These are phyloP conservation scores for Diploptera punctata DNA, from an alignment of 2,888 invertebrate genomes.

Conservation along the genomic window DNA sequence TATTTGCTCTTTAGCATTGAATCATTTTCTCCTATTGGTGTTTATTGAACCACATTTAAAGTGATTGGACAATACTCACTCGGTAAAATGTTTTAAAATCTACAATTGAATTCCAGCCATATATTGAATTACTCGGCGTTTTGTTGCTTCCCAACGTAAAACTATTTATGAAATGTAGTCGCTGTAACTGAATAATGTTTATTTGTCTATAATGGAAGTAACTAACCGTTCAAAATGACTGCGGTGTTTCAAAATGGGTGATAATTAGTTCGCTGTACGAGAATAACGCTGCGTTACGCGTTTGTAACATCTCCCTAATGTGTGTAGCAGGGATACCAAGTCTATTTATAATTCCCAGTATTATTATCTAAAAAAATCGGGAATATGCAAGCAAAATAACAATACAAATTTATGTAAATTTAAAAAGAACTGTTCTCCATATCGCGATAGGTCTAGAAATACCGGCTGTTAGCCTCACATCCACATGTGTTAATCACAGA, in stretches of 20 bases:
- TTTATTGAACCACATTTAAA: background rate
- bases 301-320: no score
- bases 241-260: background rate
- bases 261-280: background rate
- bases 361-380: no score
- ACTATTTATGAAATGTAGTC: slow-evolving; percentile 3
- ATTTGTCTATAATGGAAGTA: slow-evolving; percentile 4
- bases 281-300: background rate
- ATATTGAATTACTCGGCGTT: background rate
- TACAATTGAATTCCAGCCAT: background rate
- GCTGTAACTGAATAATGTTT: background rate
- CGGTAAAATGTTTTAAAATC: background rate
- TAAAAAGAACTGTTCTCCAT: no score
- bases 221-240: slow-evolving; percentile 3
- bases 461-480: no score
- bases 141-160: background rate
- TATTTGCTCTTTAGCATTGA: no score
- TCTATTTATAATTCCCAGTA: no score
- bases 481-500: no score
- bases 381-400: no score
- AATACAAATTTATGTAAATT: no score
- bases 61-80: background rate
- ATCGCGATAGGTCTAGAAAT: no score
- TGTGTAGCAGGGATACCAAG: no score
- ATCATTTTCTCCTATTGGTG: background rate